phyloP scores from a whole-genome alignment of 2,797 vertebrate species.

The Sylvia borin region DNA sequence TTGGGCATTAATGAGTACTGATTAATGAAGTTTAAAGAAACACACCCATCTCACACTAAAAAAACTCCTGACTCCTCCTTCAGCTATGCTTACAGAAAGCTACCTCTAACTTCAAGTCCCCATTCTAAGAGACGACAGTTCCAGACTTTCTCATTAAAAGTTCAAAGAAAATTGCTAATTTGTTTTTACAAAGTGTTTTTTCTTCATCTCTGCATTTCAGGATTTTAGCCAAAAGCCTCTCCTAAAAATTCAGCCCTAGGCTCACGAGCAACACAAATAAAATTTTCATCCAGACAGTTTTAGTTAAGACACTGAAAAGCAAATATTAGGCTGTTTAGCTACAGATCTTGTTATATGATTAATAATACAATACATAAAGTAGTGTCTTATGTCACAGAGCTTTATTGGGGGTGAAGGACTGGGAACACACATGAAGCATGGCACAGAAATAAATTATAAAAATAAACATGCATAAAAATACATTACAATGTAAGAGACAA shows the following conservation, averaged over 20 bases:
- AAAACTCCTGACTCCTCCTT: neutral
- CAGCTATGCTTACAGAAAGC: neutral
- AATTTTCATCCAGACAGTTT: neutral
- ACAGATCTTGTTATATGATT: neutral
- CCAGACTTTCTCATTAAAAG: neutral
- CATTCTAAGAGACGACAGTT: neutral
- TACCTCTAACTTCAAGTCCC: neutral
- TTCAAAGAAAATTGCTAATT: neutral
- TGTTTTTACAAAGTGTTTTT: neutral
- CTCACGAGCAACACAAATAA: neutral
- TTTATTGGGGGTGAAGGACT: fast-evolving
- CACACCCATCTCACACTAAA: neutral
- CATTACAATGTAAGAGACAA: neutral
- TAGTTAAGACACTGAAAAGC: neutral
- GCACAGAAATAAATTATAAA: neutral
- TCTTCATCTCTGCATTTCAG: neutral
- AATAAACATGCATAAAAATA: neutral
- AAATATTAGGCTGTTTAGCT: neutral
- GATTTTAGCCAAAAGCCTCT: neutral
- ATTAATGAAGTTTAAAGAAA: neutral
- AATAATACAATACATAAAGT: neutral
- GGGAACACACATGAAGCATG: fast-evolving
- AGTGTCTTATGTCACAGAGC: neutral
- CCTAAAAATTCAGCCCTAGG: neutral
- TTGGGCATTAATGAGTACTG: neutral